Percentiles rank a stretch among this genome's conserved stretches.
Conservation (phyloP, 2,797 vertebrate species). For the Acrocephalus scirpaceus region DNA sequence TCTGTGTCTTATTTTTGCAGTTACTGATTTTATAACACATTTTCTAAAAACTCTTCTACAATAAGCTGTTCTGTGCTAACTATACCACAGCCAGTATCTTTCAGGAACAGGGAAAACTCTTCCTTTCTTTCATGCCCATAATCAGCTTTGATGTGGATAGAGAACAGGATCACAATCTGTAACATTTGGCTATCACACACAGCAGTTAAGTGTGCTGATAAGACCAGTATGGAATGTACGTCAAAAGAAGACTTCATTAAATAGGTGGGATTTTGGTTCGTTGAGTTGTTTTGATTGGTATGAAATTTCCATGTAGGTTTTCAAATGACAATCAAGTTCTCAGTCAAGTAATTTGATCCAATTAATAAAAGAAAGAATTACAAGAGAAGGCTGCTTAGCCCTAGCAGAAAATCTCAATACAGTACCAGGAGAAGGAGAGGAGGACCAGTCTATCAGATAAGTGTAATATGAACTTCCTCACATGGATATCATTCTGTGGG, state of each 20-base stretch:
- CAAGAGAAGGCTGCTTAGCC: not conserved
- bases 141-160: not conserved
- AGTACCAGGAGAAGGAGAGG: not conserved
- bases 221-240: not conserved
- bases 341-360: not conserved
- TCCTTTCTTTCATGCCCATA: not conserved
- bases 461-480: not conserved
- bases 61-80: not conserved
- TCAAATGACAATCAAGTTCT: not conserved
- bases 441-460: not conserved
- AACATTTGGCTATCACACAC: not conserved
- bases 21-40: not conserved
- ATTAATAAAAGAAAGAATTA: not conserved
- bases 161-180: not conserved
- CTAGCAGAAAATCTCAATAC: not conserved
- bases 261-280: not conserved
- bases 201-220: not conserved
- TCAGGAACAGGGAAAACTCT: not conserved
- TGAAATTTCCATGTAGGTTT: not conserved
- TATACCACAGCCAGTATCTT: not conserved
- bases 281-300: not conserved
- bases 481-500: not conserved
- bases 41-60: not conserved
- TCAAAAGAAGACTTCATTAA: not conserved
- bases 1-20: not conserved